phyloP scores from a whole-genome alignment of 2,888 invertebrate genomes.

The Brachypalpus laphriformis region DNA sequence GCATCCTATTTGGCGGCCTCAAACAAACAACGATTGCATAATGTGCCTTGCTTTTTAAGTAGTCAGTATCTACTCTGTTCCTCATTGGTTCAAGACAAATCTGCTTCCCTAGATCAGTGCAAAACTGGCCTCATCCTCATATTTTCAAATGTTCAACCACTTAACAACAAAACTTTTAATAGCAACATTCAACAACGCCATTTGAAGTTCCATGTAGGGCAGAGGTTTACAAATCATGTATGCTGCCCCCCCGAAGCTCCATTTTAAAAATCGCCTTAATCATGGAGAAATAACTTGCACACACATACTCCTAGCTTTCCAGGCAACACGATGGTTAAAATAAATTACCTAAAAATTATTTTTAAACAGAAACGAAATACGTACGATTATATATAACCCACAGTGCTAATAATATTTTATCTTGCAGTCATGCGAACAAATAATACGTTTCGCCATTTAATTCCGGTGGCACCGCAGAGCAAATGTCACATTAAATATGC shows the following conservation, averaged over 20 bases:
- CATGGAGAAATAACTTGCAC: conserved; percentile 20
- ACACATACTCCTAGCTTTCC: neutral
- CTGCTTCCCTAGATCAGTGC: no score
- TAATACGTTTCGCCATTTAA: conserved; percentile 72
- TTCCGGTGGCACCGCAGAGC: conserved; percentile 59
- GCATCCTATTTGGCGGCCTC: no score
- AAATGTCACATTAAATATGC: conserved; percentile 73
- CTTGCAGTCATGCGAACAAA: conserved; percentile 70
- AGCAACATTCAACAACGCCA: conserved; percentile 12
- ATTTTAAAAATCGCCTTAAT: conserved; percentile 1
- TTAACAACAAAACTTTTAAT: conserved; percentile 23
- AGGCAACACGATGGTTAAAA: conserved; percentile 54
- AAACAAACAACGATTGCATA: no score
- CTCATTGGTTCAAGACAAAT: no score
- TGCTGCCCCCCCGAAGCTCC: neutral
- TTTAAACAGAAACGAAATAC: conserved; percentile 23
- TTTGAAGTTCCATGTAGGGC: conserved; percentile 3
- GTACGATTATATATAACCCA: no score
- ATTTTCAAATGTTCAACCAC: neutral
- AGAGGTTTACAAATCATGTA: conserved; percentile 29
- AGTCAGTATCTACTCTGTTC: no score
- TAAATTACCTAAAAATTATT: conserved; percentile 61
- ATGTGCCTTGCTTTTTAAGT: no score
- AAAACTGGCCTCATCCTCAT: neutral
- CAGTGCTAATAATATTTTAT: conserved; percentile 68